Conservation (phyloP, 2,113 vertebrate genomes). For the Psephotus haematonotus region DNA sequence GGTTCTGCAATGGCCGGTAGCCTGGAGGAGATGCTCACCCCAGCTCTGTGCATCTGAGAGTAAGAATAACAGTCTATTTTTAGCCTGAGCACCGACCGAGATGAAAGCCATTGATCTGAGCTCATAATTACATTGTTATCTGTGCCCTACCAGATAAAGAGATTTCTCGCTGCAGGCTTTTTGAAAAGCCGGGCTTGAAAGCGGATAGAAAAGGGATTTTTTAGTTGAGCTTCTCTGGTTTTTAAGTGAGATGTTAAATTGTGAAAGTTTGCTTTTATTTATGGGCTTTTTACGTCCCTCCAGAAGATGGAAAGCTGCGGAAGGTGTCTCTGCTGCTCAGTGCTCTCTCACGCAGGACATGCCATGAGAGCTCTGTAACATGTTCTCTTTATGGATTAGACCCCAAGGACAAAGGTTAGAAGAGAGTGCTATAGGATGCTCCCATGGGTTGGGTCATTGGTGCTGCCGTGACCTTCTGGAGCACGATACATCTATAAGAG, state of each 20-base stretch:
- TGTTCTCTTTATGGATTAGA: background rate
- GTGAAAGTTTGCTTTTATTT: background rate
- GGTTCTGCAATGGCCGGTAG: background rate
- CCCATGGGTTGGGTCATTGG: background rate
- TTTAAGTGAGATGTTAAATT: slow-evolving; percentile 16
- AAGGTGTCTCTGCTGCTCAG: background rate
- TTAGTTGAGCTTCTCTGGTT: background rate
- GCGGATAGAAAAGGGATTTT: background rate
- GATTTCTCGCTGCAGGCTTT: slow-evolving; percentile 19
- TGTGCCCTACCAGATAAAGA: slow-evolving; percentile 12
- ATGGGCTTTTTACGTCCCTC: fast-evolving
- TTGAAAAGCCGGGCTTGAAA: background rate
- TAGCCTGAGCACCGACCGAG: background rate
- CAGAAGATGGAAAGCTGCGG: background rate
- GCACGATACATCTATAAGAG: fast-evolving
- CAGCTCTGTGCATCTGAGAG: background rate
- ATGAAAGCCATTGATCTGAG: slow-evolving; percentile 20
- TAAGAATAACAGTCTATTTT: background rate
- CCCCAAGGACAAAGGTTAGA: background rate
- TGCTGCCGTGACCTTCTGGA: background rate
- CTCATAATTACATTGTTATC: slow-evolving; percentile 26
- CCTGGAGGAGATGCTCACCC: background rate
- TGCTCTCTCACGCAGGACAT: fast-evolving
- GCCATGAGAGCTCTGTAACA: background rate
- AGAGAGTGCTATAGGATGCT: background rate